Conservation (phyloP, 2,797 vertebrate species). For the Scleropages formosus region DNA sequence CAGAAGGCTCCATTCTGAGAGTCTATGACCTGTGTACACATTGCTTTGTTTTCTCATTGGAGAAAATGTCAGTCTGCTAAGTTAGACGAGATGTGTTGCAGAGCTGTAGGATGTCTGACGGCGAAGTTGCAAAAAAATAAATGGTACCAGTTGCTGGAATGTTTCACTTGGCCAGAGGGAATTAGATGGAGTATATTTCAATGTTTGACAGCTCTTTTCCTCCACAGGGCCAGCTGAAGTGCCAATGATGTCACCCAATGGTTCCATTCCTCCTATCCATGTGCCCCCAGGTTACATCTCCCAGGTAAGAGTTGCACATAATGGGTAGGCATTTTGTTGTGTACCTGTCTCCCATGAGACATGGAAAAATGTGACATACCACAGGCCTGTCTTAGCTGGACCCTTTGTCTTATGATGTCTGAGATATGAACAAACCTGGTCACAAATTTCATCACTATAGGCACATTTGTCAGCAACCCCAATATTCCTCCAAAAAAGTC, state of each 20-base stretch:
- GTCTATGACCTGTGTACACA: neutral
- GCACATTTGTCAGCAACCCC: too few relatives aligned
- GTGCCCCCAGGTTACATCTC: constrained; percentile 97
- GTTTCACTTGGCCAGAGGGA: constrained; percentile 22
- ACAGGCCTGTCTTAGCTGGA: too few relatives aligned
- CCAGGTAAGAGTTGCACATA: constrained; percentile 71
- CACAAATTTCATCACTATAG: neutral
- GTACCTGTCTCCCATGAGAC: too few relatives aligned
- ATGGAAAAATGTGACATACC: too few relatives aligned
- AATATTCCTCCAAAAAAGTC: too few relatives aligned
- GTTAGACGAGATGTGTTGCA: neutral
- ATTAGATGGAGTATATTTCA: constrained; percentile 10
- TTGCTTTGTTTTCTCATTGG: neutral
- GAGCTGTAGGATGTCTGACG: neutral
- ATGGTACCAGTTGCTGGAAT: constrained; percentile 27
- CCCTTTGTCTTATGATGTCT: neutral
- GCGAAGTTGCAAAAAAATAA: constrained; percentile 29
- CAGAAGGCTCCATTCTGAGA: neutral
- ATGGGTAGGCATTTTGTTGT: too few relatives aligned
- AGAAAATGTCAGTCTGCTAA: neutral
- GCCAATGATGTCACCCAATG: constrained; percentile 98
- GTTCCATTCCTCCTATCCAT: constrained; percentile 95
- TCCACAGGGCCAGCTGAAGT: constrained; percentile 89
- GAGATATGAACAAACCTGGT: neutral
- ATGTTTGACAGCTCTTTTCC: constrained; percentile 27